A percentile compares a stretch with the other conserved stretches of the same genome.
Evolutionary conservation across 2,113 vertebrate species (phyloP).

Genomic region (Athene cunicularia): DNA sequence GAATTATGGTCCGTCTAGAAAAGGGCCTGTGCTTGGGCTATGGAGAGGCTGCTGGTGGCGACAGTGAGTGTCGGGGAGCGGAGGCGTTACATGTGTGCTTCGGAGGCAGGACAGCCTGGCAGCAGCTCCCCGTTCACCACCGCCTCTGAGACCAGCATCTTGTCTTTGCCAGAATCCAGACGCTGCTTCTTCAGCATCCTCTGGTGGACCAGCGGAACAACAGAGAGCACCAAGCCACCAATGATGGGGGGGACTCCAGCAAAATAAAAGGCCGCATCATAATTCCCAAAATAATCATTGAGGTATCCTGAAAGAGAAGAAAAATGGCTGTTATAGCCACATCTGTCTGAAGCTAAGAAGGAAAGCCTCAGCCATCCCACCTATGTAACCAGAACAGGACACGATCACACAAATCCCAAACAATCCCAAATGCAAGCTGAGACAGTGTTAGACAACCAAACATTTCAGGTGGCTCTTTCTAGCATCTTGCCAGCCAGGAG

Average conservation of each 20-base stretch:
- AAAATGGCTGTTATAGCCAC: neutral
- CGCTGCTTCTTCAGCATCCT: slow-evolving; percentile 78
- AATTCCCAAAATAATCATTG: slow-evolving; percentile 85
- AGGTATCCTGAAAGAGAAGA: slow-evolving; percentile 84
- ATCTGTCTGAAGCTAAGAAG: neutral
- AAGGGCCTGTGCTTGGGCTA: slow-evolving; percentile 32
- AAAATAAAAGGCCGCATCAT: slow-evolving; percentile 91
- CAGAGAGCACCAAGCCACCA: slow-evolving; percentile 89
- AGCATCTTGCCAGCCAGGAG: neutral
- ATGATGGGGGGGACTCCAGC: slow-evolving; percentile 93
- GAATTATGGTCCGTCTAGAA: neutral
- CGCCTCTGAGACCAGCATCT: slow-evolving; percentile 81
- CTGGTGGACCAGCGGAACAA: slow-evolving; percentile 88
- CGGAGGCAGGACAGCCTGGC: slow-evolving; percentile 86
- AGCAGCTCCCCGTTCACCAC: slow-evolving; percentile 91
- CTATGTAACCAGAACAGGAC: neutral
- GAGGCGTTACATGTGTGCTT: slow-evolving; percentile 84
- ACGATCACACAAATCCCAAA: neutral
- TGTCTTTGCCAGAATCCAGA: slow-evolving; percentile 84
- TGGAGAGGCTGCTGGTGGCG: slow-evolving; percentile 41
- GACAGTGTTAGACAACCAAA: neutral
- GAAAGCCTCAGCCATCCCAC: neutral
- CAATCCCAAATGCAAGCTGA: neutral
- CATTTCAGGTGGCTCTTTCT: neutral
- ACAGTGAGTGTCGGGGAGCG: neutral